phyloP scores from a whole-genome alignment of 2,888 invertebrate species.

The Drosophila diplacantha region DNA sequence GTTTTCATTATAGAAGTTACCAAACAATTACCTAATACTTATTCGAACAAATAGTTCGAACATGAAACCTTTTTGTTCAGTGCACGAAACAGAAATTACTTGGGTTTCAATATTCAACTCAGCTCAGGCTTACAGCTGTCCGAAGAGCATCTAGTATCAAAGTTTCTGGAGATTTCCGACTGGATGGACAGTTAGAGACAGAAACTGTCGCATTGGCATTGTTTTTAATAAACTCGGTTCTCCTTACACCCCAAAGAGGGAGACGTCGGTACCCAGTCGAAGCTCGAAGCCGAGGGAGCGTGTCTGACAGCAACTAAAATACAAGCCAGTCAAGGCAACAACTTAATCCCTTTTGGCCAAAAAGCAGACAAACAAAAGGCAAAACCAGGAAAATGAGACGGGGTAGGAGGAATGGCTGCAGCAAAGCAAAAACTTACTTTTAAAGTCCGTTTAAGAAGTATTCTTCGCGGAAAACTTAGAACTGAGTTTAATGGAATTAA shows the following conservation, averaged over 20 bases:
- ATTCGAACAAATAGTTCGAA: too few species aligned
- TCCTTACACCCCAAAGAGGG: background rate
- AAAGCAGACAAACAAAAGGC: slow-evolving; percentile 37
- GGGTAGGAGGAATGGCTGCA: background rate
- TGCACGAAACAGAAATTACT: background rate
- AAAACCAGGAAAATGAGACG: slow-evolving; percentile 18
- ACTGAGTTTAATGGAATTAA: slow-evolving; percentile 46
- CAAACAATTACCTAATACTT: too few species aligned
- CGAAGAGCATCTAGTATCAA: slow-evolving; percentile 1
- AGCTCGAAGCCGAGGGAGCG: slow-evolving; percentile 18
- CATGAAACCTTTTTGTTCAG: background rate
- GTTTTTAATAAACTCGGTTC: slow-evolving; percentile 51
- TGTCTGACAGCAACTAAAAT: slow-evolving; percentile 45
- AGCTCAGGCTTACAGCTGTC: slow-evolving; percentile 24
- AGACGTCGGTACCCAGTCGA: background rate
- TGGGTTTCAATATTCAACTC: slow-evolving; percentile 4
- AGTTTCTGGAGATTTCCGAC: slow-evolving; percentile 34
- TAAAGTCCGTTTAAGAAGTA: slow-evolving; percentile 61
- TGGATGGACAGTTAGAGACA: slow-evolving; percentile 43
- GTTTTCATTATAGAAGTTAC: background rate
- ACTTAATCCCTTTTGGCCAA: slow-evolving; percentile 59
- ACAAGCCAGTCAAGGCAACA: slow-evolving; percentile 55
- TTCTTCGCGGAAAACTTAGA: slow-evolving; percentile 54
- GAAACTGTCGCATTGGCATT: slow-evolving; percentile 48
- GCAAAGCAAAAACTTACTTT: slow-evolving; percentile 49